These are phyloP conservation scores for Epinotia brunnichana DNA, from an alignment of 2,888 invertebrate genomes.

Conservation along the genomic window DNA sequence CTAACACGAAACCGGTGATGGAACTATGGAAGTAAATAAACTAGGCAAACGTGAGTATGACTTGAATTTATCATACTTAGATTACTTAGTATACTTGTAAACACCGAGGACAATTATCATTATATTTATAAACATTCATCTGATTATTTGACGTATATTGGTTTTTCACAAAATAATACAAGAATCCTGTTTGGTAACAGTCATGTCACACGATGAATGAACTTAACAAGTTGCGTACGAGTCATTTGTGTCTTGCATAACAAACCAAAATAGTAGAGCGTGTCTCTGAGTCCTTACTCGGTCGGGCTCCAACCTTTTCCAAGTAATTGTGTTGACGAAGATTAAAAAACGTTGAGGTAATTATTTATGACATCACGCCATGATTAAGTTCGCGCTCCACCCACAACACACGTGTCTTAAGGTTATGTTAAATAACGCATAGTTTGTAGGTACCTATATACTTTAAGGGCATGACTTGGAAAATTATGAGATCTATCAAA, in stretches of 20 bases:
- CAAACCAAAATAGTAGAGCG: conserved; percentile 58
- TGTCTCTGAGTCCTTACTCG: conserved; percentile 61
- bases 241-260: conserved; percentile 71
- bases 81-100: conserved; percentile 47
- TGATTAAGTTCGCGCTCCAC: conserved; percentile 72
- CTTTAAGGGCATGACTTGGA: neutral
- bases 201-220: conserved; percentile 67
- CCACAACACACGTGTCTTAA: conserved; percentile 74
- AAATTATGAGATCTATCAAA: no score
- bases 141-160: neutral
- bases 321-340: conserved; percentile 63
- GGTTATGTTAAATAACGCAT: conserved; percentile 48
- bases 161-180: neutral
- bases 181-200: conserved; percentile 3
- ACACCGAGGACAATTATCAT: conserved; percentile 49
- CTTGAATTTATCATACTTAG: conserved; percentile 50
- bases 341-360: conserved; percentile 66
- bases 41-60: conserved; percentile 53
- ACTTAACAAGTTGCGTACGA: conserved; percentile 53
- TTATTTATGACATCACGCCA: conserved; percentile 72
- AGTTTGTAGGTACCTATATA: conserved; percentile 2
- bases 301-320: conserved; percentile 47
- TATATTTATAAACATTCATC: neutral
- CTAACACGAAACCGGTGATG: conserved; percentile 64
- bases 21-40: conserved; percentile 55